These are phyloP conservation scores for Julus scandinavius DNA, from an alignment of 2,888 invertebrate species.

Conservation along the genomic window DNA sequence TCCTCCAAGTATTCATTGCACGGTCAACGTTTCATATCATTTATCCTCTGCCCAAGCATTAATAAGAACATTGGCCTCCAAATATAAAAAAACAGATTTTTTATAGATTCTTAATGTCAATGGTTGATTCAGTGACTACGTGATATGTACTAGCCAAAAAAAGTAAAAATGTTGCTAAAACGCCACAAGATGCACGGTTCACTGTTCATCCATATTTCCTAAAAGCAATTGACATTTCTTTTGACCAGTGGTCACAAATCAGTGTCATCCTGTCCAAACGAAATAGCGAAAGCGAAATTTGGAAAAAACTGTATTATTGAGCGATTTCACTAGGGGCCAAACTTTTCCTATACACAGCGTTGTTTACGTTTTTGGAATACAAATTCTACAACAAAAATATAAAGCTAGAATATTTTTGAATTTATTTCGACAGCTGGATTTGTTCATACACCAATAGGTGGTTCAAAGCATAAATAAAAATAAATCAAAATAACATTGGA, in stretches of 20 bases:
- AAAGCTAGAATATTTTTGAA: not conserved
- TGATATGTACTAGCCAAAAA: not conserved
- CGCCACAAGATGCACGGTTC: not conserved
- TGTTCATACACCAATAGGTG: not conserved
- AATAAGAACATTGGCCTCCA: not conserved
- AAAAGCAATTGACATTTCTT: not conserved
- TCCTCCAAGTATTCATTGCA: not conserved
- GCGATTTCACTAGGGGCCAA: not conserved
- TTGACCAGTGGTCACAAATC: not conserved
- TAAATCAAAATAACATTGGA: not conserved
- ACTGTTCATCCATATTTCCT: not conserved
- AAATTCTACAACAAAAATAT: not conserved
- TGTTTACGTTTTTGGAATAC: not conserved
- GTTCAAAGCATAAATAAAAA: not conserved
- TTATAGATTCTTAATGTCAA: not conserved
- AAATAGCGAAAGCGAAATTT: not conserved
- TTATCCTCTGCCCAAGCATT: not conserved
- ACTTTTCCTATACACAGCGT: not conserved
- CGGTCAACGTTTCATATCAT: not conserved
- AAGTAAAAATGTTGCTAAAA: not conserved
- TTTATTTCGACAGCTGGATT: not conserved
- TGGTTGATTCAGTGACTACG: not conserved
- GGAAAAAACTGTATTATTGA: not conserved
- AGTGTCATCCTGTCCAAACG: not conserved
- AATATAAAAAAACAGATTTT: not conserved